A percentile compares a stretch with the other conserved stretches of the same genome.
Conservation (phyloP, 1,140 invertebrate genomes). For the Stegodyphus mimosarum region DNA sequence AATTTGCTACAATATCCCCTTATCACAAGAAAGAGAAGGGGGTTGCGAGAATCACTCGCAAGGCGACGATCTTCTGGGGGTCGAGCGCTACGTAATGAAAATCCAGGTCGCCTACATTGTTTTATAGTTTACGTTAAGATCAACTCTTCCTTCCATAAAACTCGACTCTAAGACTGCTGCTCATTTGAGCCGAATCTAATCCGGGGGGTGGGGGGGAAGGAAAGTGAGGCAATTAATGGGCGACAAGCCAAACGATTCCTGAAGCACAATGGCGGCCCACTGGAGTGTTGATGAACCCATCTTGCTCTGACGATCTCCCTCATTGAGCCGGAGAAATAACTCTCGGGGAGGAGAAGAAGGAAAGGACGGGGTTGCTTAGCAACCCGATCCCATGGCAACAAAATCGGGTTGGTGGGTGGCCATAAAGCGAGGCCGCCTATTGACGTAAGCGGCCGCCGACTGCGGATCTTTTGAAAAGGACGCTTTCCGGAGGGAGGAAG, state of each 20-base stretch:
- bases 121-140: too few species aligned
- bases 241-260: constrained; percentile 45
- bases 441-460: constrained; percentile 47
- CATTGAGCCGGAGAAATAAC: constrained; percentile 42
- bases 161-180: too few species aligned
- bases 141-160: too few species aligned
- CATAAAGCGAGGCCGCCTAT: constrained; percentile 46
- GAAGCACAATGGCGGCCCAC: constrained; percentile 43
- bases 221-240: constrained; percentile 36
- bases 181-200: too few species aligned
- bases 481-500: constrained; percentile 30
- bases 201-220: neutral
- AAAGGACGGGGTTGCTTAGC: constrained; percentile 27
- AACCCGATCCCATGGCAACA: constrained; percentile 53
- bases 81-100: too few species aligned
- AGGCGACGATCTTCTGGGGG: too few species aligned
- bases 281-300: constrained; percentile 56
- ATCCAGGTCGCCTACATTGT: too few species aligned
- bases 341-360: neutral
- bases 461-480: constrained; percentile 50
- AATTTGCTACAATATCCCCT: too few species aligned
- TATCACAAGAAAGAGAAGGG: too few species aligned
- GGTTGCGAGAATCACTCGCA: too few species aligned
- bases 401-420: constrained; percentile 22
- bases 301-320: constrained; percentile 53